Percentiles rank a stretch among this genome's conserved stretches.
phyloP scores from a whole-genome alignment of 2,113 vertebrate species.

The Hiodon alosoides region DNA sequence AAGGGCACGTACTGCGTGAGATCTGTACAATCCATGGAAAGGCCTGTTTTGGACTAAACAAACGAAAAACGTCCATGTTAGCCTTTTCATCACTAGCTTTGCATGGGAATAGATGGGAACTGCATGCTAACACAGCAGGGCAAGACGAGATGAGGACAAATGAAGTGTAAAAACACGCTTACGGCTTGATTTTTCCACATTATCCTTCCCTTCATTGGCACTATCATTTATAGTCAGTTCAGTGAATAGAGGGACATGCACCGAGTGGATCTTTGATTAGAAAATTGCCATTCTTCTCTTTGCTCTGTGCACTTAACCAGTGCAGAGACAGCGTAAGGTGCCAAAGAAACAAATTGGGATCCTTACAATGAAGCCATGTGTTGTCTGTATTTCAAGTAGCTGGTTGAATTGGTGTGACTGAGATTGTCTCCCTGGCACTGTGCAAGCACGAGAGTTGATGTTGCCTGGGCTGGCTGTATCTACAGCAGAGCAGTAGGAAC shows the following conservation, averaged over 20 bases:
- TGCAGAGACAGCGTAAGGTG: not conserved
- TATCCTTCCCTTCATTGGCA: slow-evolving; percentile 15
- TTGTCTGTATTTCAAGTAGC: too few species aligned
- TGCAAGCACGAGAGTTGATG: too few species aligned
- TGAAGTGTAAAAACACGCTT: slow-evolving; percentile 13
- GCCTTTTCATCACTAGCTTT: not conserved
- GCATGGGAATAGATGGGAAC: not conserved
- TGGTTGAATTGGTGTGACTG: not conserved
- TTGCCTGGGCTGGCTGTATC: too few species aligned
- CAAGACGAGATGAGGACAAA: not conserved
- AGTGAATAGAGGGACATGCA: slow-evolving; percentile 1
- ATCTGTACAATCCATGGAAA: not conserved
- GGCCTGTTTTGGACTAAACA: not conserved
- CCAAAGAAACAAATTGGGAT: not conserved
- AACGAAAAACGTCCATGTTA: not conserved
- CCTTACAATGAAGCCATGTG: not conserved
- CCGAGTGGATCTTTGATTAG: slow-evolving; percentile 14
- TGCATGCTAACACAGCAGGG: not conserved
- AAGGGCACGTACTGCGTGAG: too few species aligned
- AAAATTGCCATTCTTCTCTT: not conserved
- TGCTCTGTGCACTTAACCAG: not conserved
- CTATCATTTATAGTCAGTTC: slow-evolving; percentile 16
- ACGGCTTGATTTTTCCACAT: slow-evolving; percentile 11
- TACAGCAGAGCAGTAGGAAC: too few species aligned
- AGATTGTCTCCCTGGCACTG: too few species aligned